A percentile compares a stretch with the other conserved stretches of the same genome.
phyloP scores from a whole-genome alignment of 2,797 vertebrate species.

The Sebastes iracundus region DNA sequence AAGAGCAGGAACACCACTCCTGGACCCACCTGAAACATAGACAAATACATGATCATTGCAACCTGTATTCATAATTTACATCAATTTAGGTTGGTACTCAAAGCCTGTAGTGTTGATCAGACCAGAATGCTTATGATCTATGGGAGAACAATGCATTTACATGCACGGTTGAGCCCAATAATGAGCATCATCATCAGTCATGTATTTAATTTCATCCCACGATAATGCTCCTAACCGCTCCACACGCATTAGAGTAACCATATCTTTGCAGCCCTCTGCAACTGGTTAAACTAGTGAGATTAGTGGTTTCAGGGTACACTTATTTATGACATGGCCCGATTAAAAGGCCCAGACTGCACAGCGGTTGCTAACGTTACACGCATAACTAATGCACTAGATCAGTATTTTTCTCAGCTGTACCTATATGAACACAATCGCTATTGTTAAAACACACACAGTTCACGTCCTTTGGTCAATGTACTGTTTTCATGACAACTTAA shows the following conservation, averaged over 20 bases:
- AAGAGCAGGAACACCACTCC: constrained; percentile 85
- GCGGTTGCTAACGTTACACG: background rate
- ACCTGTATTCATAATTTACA: background rate
- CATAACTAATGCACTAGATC: background rate
- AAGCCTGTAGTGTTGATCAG: background rate
- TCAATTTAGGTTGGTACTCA: background rate
- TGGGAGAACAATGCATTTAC: background rate
- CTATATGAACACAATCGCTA: background rate
- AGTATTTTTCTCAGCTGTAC: background rate
- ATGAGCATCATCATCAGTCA: background rate
- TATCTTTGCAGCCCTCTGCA: background rate
- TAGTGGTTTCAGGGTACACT: background rate
- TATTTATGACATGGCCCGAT: background rate
- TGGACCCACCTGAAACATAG: constrained; percentile 83
- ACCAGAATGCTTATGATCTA: background rate
- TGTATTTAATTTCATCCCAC: background rate
- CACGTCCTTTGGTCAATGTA: background rate
- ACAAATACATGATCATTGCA: background rate
- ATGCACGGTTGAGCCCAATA: background rate
- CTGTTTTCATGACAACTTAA: background rate
- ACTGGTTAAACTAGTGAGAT: background rate
- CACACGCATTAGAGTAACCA: background rate
- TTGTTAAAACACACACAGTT: background rate
- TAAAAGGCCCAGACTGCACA: background rate
- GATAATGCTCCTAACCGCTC: background rate